Evolutionary conservation across 1,140 invertebrate genomes (phyloP).

Genomic region (Calephelis nemesis): DNA sequence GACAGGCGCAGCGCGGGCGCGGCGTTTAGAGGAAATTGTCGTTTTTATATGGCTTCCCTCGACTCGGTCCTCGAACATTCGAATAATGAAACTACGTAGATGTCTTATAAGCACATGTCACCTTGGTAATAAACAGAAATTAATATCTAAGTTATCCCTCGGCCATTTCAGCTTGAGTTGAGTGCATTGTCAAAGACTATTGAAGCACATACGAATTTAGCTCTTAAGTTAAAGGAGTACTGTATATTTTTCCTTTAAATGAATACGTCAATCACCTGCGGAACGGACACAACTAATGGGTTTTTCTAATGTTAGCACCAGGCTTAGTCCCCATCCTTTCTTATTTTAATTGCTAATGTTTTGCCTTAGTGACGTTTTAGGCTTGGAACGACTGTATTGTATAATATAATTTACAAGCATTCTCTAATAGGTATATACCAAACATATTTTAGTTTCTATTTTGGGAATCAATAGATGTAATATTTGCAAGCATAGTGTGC

Average conservation of each 20-base stretch:
- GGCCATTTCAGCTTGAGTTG: conserved; percentile 29
- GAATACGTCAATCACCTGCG: conserved; percentile 18
- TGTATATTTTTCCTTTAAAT: not conserved
- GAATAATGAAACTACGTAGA: conserved; percentile 70
- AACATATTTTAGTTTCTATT: too few species aligned
- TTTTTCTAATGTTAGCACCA: conserved; percentile 35
- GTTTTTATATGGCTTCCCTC: conserved; percentile 75
- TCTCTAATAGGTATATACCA: not conserved
- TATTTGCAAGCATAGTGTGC: too few species aligned
- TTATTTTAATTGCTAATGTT: conserved; percentile 26
- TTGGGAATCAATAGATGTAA: too few species aligned
- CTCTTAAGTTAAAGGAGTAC: not conserved
- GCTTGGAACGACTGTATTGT: too few species aligned
- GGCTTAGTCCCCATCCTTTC: conserved; percentile 19
- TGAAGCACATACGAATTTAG: not conserved
- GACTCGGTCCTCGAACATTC: conserved; percentile 51
- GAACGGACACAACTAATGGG: conserved; percentile 33
- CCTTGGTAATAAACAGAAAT: conserved; percentile 67
- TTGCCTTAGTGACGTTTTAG: not conserved
- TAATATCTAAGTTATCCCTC: conserved; percentile 52
- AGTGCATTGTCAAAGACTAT: not conserved
- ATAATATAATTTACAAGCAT: too few species aligned
- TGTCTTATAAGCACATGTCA: conserved; percentile 71
- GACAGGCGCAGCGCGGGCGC: conserved; percentile 72
- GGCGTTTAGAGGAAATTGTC: conserved; percentile 77